Evolutionary conservation across 2,113 vertebrate species (phyloP).

Genomic region (Paracanthobrama guichenoti): DNA sequence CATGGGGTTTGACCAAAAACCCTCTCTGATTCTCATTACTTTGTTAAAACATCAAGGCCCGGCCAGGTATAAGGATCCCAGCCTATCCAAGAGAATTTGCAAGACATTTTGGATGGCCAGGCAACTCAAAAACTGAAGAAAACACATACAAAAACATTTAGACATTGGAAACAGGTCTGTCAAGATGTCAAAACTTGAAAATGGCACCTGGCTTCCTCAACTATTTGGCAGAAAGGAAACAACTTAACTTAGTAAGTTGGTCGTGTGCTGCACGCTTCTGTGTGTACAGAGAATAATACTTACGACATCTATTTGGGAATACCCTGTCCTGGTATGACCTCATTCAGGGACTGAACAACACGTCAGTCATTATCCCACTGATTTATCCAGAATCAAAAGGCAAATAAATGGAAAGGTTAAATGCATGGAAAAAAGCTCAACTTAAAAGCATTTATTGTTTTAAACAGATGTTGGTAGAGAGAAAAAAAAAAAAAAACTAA

Average conservation of each 20-base stretch:
- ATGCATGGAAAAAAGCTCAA: neutral
- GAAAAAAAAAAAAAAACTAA: no score
- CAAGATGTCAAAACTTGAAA: neutral
- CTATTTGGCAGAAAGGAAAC: neutral
- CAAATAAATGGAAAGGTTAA: conserved; percentile 1
- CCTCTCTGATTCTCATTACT: conserved; percentile 35
- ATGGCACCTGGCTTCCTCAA: neutral
- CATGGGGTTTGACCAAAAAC: conserved; percentile 27
- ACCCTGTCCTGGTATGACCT: neutral
- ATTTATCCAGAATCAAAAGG: neutral
- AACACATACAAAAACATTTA: neutral
- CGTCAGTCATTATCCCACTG: neutral
- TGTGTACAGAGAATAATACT: neutral
- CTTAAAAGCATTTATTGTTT: neutral
- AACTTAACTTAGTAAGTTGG: neutral
- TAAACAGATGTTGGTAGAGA: neutral
- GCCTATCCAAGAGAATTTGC: neutral
- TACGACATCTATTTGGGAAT: neutral
- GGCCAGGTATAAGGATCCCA: neutral
- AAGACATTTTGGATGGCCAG: neutral
- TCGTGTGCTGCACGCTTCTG: neutral
- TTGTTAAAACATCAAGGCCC: conserved; percentile 1
- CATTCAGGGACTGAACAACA: neutral
- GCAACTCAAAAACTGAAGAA: neutral
- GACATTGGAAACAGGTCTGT: neutral